Evolutionary conservation across 2,888 invertebrate genomes (phyloP), one percentile per base, ranked within the genome.

Genomic region (Melieria crassipennis): DNA sequence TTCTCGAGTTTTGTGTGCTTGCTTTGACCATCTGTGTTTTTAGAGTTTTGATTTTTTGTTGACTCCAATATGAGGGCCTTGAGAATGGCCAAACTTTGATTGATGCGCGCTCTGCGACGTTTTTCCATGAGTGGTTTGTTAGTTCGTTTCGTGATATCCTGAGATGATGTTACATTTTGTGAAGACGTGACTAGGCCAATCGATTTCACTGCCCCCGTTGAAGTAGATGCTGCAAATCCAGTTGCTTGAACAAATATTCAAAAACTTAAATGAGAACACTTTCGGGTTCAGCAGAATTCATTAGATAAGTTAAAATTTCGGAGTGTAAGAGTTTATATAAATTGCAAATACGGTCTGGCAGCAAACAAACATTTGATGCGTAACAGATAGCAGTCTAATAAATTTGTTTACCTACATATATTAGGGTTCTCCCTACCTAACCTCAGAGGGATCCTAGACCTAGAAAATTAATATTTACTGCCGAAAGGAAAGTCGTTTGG

Each of bases 1-100:
- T 95, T 95, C 86, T 95, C 94, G 84, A 94, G 88, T 87, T 94
- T 95, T 74, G 93, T 92, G 83, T 94, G 94, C 81, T 92, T 92
- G 65, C 92, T 84, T 76, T 91, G 88, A 88, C 91, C 79, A 88
- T 88, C 84, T 3, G 79, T 78, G 10, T 81, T 82, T 77, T 87
- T 87, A 69, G 86, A 81, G 78, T 82, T 87, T 69, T 83, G 83
- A 77, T 83, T 84, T 72, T 91, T 90, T 57, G 91, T 91, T 72
- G 91, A 91, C 86, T 92, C 92, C 75, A 92, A 88, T 77, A 93
- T 92, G 60, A 93, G 88, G 70, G 91, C 90, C 87, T 92, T 92
- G 71, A 93, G 88, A 80, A 92, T 91, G 78, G 92, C 91, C 81
- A 93, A 87, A 82, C 92, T 92, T 86, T 92, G 91, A 86, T 93